Percentiles rank a stretch among this genome's conserved stretches.
phyloP scores from a whole-genome alignment of 2,797 vertebrate species.

The Manis pentadactyla region DNA sequence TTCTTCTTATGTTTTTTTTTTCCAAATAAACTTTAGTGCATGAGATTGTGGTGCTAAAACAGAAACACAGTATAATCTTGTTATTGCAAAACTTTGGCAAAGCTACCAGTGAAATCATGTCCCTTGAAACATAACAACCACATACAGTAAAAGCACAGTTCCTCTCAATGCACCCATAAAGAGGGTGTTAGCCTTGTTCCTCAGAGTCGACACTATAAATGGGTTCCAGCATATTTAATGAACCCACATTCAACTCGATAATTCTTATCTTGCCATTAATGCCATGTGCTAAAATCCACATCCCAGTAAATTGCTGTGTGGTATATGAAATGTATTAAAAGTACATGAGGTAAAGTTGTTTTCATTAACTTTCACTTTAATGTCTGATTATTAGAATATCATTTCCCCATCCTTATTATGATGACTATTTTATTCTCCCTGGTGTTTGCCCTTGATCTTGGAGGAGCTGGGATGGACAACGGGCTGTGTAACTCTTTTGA shows the following conservation, averaged over 20 bases:
- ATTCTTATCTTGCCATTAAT: neutral
- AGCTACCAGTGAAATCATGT: conserved; percentile 51
- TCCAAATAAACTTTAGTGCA: neutral
- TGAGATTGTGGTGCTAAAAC: neutral
- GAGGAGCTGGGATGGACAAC: neutral
- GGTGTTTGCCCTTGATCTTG: neutral
- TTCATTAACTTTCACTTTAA: conserved; percentile 59
- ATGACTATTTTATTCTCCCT: neutral
- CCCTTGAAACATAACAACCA: conserved; percentile 22
- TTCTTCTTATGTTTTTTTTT: neutral
- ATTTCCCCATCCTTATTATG: neutral
- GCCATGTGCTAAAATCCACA: neutral
- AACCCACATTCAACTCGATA: neutral
- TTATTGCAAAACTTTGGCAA: conserved; percentile 58
- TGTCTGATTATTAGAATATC: neutral
- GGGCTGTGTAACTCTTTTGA: neutral
- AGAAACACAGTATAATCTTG: conserved; percentile 14
- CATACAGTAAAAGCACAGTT: conserved; percentile 3
- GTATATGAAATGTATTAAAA: conserved; percentile 17
- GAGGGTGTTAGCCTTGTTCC: neutral
- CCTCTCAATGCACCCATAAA: neutral
- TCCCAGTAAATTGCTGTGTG: neutral
- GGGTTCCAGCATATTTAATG: neutral
- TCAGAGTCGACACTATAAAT: neutral
- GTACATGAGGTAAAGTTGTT: neutral